These are phyloP conservation scores for Aproaerema taeniolella DNA, from an alignment of 2,888 invertebrate species.

Conservation along the genomic window DNA sequence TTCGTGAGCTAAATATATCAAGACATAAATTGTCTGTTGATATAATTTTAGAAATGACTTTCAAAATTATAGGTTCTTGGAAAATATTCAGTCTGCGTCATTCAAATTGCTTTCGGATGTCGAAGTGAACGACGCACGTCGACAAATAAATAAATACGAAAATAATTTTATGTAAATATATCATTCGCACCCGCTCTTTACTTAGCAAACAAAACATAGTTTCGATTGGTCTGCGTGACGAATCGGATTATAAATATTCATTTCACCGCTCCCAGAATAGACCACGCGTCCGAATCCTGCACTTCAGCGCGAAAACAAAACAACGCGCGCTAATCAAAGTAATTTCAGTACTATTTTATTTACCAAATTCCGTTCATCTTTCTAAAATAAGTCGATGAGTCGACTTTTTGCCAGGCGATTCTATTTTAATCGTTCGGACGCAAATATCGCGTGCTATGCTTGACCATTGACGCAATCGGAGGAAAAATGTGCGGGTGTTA, in stretches of 20 bases:
- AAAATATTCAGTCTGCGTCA: slow-evolving; percentile 62
- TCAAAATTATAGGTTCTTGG: slow-evolving; percentile 36
- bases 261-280: slow-evolving; percentile 52
- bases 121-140: slow-evolving; percentile 54
- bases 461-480: slow-evolving; percentile 70
- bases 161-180: slow-evolving; percentile 67
- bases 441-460: slow-evolving; percentile 66
- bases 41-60: slow-evolving; percentile 20
- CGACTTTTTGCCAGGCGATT: slow-evolving; percentile 62
- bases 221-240: slow-evolving; percentile 51
- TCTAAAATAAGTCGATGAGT: slow-evolving; percentile 67
- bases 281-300: slow-evolving; percentile 35
- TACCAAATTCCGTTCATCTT: slow-evolving; percentile 49
- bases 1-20: too few relatives aligned
- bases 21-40: too few relatives aligned
- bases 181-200: slow-evolving; percentile 51
- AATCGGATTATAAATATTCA: slow-evolving; percentile 65
- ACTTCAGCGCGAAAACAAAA: slow-evolving; percentile 50
- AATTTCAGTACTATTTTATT: slow-evolving; percentile 64
- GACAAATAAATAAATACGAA: slow-evolving; percentile 58
- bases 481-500: slow-evolving; percentile 68
- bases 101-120: slow-evolving; percentile 63
- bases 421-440: slow-evolving; percentile 67
- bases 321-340: slow-evolving; percentile 44
- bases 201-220: slow-evolving; percentile 62